phyloP scores from a whole-genome alignment of 2,797 vertebrate species.

The Cheirogaleus major region DNA sequence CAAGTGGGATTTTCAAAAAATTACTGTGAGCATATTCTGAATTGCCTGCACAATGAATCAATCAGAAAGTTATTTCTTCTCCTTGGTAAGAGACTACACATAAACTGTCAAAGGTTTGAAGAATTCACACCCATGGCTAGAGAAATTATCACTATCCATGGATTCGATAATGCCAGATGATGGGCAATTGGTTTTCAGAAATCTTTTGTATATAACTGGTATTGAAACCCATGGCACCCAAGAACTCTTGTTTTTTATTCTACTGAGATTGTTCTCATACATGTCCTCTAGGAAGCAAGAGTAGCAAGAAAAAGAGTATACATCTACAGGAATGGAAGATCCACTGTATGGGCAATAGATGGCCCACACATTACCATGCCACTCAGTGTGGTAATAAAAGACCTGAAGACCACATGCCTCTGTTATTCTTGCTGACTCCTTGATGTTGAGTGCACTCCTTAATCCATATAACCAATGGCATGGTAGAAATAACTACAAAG shows the following conservation, averaged over 20 bases:
- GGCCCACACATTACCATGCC: background rate
- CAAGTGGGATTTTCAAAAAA: background rate
- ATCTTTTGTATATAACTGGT: background rate
- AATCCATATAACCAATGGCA: background rate
- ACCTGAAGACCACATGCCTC: background rate
- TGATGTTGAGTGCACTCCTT: background rate
- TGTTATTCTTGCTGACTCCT: background rate
- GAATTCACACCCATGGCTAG: background rate
- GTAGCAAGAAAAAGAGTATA: background rate
- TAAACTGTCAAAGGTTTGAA: background rate
- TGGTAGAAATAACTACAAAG: background rate
- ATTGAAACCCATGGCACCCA: background rate
- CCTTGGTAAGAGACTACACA: background rate
- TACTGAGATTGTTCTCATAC: background rate
- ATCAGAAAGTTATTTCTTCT: background rate
- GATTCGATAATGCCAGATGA: background rate
- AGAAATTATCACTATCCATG: background rate
- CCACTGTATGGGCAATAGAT: background rate
- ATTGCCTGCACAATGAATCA: background rate
- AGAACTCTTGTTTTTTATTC: background rate
- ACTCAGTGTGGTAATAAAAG: background rate
- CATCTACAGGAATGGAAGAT: background rate
- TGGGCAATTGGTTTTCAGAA: background rate
- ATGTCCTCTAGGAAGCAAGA: background rate
- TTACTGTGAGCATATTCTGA: background rate